Conservation (phyloP, 2,888 invertebrate genomes). For the Diarsia mendica region DNA sequence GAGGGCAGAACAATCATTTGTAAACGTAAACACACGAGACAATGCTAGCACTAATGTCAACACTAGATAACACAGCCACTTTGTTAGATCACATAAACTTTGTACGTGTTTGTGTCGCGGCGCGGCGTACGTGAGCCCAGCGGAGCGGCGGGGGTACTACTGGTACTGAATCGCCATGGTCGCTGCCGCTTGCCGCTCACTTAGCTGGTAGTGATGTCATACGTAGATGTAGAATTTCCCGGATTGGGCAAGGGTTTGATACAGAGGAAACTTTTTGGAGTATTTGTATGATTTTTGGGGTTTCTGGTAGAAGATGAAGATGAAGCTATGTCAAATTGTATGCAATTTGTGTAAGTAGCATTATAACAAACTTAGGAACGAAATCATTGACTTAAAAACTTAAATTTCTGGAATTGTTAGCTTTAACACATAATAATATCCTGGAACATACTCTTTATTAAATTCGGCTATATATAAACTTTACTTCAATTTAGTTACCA, state of each 20-base stretch:
- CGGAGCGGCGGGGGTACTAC: slow-evolving; percentile 65
- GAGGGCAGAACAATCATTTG: slow-evolving; percentile 69
- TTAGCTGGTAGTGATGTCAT: slow-evolving; percentile 77
- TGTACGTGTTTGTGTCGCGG: slow-evolving; percentile 58
- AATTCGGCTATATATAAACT: background rate
- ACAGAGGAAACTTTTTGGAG: background rate
- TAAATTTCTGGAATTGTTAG: too few species aligned
- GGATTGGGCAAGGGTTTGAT: background rate
- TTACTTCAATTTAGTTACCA: background rate
- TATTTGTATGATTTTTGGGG: background rate
- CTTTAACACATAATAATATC: background rate
- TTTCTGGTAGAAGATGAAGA: too few species aligned
- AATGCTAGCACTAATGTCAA: slow-evolving; percentile 73
- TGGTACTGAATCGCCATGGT: slow-evolving; percentile 78
- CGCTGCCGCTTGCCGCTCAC: slow-evolving; percentile 86
- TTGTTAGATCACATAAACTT: slow-evolving; percentile 79
- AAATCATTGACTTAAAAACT: slow-evolving; percentile 2
- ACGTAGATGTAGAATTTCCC: slow-evolving; percentile 39
- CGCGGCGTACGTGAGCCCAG: slow-evolving; percentile 64
- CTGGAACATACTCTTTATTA: background rate
- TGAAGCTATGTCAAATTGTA: background rate
- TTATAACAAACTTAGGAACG: background rate
- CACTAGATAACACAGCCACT: slow-evolving; percentile 71
- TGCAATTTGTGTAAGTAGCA: background rate
- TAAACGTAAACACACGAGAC: slow-evolving; percentile 81